Base-by-base conservation (phyloP, 2,113 vertebrate species). In the Pundamilia nyererei region DNA sequence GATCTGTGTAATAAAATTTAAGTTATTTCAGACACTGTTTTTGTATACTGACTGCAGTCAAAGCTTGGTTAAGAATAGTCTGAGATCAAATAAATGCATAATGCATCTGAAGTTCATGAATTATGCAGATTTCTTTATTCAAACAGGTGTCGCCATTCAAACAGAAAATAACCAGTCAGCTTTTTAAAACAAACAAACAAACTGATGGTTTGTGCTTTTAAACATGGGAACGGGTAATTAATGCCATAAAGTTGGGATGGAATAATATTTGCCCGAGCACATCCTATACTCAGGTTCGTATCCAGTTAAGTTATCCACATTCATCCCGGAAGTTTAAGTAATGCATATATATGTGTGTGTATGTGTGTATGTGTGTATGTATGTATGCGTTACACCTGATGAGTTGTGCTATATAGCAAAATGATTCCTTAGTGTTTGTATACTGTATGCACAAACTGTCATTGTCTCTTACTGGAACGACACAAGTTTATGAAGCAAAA, bases 341-440 rank as follows among this genome's bases (percentile, higher is more conserved):
- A 80, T 81, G 1, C 0, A 7, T 3, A 15, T 56, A 21, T 21
- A 21, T 21, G 21, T 21, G 21, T 21, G 21, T 21, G 21, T 21
- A 2, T 21, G 21, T 21, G 21, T 7, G 51, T 54, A 0, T 55
- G 4, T 55, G 0, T 55, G 4, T 56, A 0, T 53, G 5, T 10
- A 0, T 45, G 21, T 49, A 8, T 31, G 9, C 6, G 24, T 3
- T 12, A 19, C 42, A 49, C 70, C 24, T n/a, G 26, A 3, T 77
- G 0, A 77, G 26, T 31, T 49, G 15, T 31, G 70, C 70, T 47
- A n/a, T 47, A 45, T 14, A 54, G 4, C 3, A 31, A 54, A 38
- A 12, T 1, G 0, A 35, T 65, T 35, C 10, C 1, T 62, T 12
- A 3, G 1, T 14, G 1, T 17, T 17, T 8, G 4, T 31, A 6